phyloP scores from a whole-genome alignment of 1,140 invertebrate genomes.

The Drosophila kurseongensis region DNA sequence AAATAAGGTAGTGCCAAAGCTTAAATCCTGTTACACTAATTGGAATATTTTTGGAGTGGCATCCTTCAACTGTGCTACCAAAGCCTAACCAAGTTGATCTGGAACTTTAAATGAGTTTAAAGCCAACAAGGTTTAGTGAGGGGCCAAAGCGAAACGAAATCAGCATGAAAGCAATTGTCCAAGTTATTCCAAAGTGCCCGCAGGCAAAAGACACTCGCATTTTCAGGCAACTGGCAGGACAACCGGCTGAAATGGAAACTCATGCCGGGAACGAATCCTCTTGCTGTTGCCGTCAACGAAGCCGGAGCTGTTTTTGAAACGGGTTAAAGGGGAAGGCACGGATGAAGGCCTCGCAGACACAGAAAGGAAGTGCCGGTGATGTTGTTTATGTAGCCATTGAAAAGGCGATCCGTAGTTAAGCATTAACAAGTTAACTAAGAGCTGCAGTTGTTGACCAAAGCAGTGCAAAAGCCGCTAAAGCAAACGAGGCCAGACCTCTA shows the following conservation, averaged over 20 bases:
- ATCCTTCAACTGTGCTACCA: conserved; percentile 49
- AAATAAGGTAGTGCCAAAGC: conserved; percentile 14
- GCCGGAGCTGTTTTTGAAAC: conserved; percentile 51
- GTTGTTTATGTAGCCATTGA: conserved; percentile 39
- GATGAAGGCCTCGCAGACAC: conserved; percentile 11
- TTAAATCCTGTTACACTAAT: conserved; percentile 54
- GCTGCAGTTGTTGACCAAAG: conserved; percentile 2
- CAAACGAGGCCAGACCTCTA: background rate
- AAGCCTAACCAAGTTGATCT: conserved; percentile 53
- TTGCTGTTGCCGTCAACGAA: conserved; percentile 37
- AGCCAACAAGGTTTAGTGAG: conserved; percentile 23
- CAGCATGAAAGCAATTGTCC: conserved; percentile 73
- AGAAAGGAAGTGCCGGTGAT: conserved; percentile 24
- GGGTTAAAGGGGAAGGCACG: conserved; percentile 38
- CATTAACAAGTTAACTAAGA: conserved; percentile 33
- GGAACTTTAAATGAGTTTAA: conserved; percentile 48
- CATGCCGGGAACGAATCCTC: conserved; percentile 16
- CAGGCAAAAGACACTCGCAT: conserved; percentile 37
- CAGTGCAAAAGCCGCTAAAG: background rate
- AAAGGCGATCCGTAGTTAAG: conserved; percentile 31
- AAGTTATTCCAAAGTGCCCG: conserved; percentile 59
- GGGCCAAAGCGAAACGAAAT: conserved; percentile 54
- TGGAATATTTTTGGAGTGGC: conserved; percentile 52
- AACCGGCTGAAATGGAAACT: conserved; percentile 18
- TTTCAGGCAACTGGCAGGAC: conserved; percentile 12